phyloP scores from a whole-genome alignment of 2,888 invertebrate genomes.

The Scaptodrosophila latifasciaeformis region DNA sequence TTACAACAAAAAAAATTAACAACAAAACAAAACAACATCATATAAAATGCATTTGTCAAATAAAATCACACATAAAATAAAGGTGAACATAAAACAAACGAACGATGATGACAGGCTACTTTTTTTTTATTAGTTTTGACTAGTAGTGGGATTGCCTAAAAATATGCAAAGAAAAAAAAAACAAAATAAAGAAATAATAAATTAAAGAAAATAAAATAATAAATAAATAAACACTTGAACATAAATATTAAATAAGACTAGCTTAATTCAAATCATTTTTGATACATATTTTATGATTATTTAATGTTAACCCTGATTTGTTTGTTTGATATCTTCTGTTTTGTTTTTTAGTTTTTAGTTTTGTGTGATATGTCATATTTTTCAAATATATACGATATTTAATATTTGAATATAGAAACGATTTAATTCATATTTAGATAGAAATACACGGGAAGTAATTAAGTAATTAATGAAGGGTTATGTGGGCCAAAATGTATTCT shows the following conservation, averaged over 20 bases:
- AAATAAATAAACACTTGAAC: too few relatives aligned
- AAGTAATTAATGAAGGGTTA: conserved; percentile 20
- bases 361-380: too few relatives aligned
- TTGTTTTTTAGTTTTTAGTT: too few relatives aligned
- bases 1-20: not conserved
- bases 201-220: conserved; percentile 20
- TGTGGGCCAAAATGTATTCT: conserved; percentile 13
- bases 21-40: conserved; percentile 31
- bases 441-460: too few relatives aligned
- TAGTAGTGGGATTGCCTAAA: conserved; percentile 75
- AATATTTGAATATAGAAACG: too few relatives aligned
- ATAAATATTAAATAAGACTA: conserved; percentile 3
- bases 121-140: conserved; percentile 75
- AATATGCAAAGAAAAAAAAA: conserved; percentile 58
- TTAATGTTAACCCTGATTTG: too few relatives aligned
- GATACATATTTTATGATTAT: too few relatives aligned
- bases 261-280: conserved; percentile 1
- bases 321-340: too few relatives aligned
- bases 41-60: too few relatives aligned
- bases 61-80: conserved; percentile 51
- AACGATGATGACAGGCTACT: conserved; percentile 56
- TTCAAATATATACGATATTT: too few relatives aligned
- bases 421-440: too few relatives aligned
- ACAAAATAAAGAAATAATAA: conserved; percentile 32
- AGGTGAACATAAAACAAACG: conserved; percentile 50